Evolutionary conservation across 2,113 vertebrate genomes (phyloP).

Genomic region (Galeopterus variegatus): DNA sequence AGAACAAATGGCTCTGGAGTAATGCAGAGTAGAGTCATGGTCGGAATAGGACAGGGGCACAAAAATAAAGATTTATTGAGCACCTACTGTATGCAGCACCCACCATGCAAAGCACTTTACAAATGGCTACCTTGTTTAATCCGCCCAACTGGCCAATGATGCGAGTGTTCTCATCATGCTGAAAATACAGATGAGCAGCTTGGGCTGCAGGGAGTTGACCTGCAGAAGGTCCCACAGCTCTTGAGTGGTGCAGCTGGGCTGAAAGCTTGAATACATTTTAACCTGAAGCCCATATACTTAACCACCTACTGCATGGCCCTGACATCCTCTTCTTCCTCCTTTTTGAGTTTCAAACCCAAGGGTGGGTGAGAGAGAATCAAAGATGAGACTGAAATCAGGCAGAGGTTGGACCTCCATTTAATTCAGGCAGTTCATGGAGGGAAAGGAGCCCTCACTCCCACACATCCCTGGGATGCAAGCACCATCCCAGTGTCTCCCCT

Average conservation of each 20-base stretch:
- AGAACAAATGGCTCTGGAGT: not conserved
- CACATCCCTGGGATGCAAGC: not conserved
- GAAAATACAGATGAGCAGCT: not conserved
- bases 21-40: too few species aligned
- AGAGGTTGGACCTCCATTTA: not conserved
- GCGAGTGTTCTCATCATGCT: not conserved
- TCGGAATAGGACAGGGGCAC: not conserved
- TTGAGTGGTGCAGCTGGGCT: not conserved
- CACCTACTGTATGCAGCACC: not conserved
- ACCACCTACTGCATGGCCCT: too few species aligned
- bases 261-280: not conserved
- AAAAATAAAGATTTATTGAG: not conserved
- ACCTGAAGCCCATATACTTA: too few species aligned
- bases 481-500: not conserved
- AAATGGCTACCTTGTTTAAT: not conserved
- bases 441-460: not conserved
- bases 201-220: not conserved
- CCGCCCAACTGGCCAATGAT: not conserved
- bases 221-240: not conserved
- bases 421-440: not conserved
- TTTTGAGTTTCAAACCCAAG: not conserved
- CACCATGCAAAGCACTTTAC: not conserved
- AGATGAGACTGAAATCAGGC: not conserved
- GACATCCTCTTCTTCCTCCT: not conserved
- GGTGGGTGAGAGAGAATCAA: not conserved